A percentile compares a stretch with the other conserved stretches of the same genome.
These are phyloP conservation scores for Phalacrocorax brasilianus DNA, from an alignment of 2,113 vertebrate genomes.

Conservation along the genomic window DNA sequence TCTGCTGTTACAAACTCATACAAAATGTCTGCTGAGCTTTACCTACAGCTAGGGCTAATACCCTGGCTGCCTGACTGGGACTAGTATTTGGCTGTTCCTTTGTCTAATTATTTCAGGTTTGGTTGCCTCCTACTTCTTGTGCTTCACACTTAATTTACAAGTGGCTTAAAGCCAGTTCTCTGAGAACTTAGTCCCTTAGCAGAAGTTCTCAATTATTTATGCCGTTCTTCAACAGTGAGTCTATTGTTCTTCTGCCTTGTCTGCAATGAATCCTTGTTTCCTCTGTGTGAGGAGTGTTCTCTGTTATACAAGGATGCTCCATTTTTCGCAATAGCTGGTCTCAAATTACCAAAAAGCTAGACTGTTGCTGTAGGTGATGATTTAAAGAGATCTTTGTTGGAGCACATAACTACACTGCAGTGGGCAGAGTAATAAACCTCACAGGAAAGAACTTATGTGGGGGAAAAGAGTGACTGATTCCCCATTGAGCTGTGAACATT, in stretches of 20 bases:
- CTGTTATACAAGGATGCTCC: not conserved
- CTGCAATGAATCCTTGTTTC: slow-evolving; percentile 21
- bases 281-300: not conserved
- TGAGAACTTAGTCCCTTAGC: slow-evolving; percentile 27
- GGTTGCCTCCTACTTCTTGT: not conserved
- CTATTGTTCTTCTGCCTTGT: slow-evolving; percentile 21
- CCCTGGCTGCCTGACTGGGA: not conserved
- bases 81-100: not conserved
- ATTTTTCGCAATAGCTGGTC: not conserved
- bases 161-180: slow-evolving; percentile 23
- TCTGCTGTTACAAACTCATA: not conserved
- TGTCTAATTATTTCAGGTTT: not conserved
- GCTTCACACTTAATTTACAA: slow-evolving; percentile 39
- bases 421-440: not conserved
- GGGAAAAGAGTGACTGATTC: not conserved
- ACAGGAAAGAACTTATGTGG: fast-evolving
- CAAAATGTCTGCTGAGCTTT: not conserved
- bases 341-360: slow-evolving; percentile 3
- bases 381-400: not conserved
- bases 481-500: not conserved
- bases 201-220: slow-evolving; percentile 49
- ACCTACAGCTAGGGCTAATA: not conserved
- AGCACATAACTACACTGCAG: not conserved
- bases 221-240: slow-evolving; percentile 35
- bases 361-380: slow-evolving; percentile 6